A percentile compares a stretch with the other conserved stretches of the same genome.
phyloP scores from a whole-genome alignment of 2,888 invertebrate species.

The Elaeidobius kamerunicus region DNA sequence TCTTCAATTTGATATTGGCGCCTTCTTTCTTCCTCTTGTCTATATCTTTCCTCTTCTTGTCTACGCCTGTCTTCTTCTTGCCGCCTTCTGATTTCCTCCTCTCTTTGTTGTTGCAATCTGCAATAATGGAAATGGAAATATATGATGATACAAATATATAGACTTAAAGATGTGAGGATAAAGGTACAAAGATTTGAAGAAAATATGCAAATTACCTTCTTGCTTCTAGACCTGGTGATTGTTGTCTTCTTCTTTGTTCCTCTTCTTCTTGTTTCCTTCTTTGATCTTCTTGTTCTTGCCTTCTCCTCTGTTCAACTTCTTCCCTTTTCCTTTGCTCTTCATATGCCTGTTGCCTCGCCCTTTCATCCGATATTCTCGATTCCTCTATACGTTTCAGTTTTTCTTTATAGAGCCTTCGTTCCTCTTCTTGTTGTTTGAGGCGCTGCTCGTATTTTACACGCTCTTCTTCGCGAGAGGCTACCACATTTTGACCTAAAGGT shows the following conservation, averaged over 20 bases:
- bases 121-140: background rate
- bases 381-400: slow-evolving; percentile 23
- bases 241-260: slow-evolving; percentile 17
- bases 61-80: slow-evolving; percentile 38
- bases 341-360: slow-evolving; percentile 16
- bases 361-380: slow-evolving; percentile 19
- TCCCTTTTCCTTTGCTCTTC: slow-evolving; percentile 24
- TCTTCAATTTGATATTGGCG: slow-evolving; percentile 29
- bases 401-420: slow-evolving; percentile 20
- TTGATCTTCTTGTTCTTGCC: slow-evolving; percentile 6
- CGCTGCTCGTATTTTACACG: slow-evolving; percentile 15
- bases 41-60: slow-evolving; percentile 29
- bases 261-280: slow-evolving; percentile 13
- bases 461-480: slow-evolving; percentile 12
- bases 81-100: slow-evolving; percentile 31
- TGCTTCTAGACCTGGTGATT: background rate
- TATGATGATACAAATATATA: background rate
- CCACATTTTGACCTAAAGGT: slow-evolving; percentile 16
- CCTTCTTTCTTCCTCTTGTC: slow-evolving; percentile 16
- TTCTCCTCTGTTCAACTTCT: slow-evolving; percentile 15
- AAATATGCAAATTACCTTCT: slow-evolving; percentile 10
- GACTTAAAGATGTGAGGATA: background rate
- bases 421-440: slow-evolving; percentile 18
- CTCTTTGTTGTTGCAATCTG: slow-evolving; percentile 13
- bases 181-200: background rate